Percentiles rank a stretch among this genome's conserved stretches.
phyloP scores from a whole-genome alignment of 2,797 vertebrate species.

The Hyperoplus immaculatus region DNA sequence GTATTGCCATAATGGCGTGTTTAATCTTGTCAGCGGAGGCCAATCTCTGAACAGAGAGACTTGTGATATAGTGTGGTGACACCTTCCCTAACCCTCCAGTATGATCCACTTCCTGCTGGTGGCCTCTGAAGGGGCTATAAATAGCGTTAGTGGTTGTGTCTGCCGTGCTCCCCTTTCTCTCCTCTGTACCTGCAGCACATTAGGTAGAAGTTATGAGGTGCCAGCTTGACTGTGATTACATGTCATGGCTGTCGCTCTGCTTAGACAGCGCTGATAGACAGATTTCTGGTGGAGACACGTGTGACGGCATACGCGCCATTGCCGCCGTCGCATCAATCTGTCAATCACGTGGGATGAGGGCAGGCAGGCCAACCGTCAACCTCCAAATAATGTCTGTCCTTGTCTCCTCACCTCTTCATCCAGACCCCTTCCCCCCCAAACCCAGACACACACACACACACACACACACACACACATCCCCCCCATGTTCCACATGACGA shows the following conservation, averaged over 20 bases:
- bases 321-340: conserved; percentile 86
- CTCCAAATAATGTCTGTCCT: conserved; percentile 80
- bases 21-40: conserved; percentile 74
- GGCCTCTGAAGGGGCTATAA: conserved; percentile 78
- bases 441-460: no score
- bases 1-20: conserved; percentile 50
- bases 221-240: conserved; percentile 89
- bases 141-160: conserved; percentile 65
- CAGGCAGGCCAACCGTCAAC: conserved; percentile 67
- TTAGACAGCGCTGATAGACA: conserved; percentile 90
- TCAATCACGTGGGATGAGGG: conserved; percentile 81
- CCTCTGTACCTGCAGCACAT: conserved; percentile 73
- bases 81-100: conserved; percentile 74
- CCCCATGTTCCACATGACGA: conserved; percentile 34
- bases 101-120: conserved; percentile 79
- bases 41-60: conserved; percentile 65
- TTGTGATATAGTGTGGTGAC: conserved; percentile 75
- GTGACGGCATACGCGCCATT: conserved; percentile 86
- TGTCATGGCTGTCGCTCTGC: conserved; percentile 92
- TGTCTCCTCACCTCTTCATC: conserved; percentile 69
- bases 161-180: conserved; percentile 48
- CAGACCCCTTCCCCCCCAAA: conserved; percentile 37
- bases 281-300: conserved; percentile 85
- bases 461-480: background rate
- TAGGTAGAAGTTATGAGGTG: conserved; percentile 87